These are phyloP conservation scores for Pseudorectes ferrugineus DNA, from an alignment of 2,113 vertebrate species.

Conservation along the genomic window DNA sequence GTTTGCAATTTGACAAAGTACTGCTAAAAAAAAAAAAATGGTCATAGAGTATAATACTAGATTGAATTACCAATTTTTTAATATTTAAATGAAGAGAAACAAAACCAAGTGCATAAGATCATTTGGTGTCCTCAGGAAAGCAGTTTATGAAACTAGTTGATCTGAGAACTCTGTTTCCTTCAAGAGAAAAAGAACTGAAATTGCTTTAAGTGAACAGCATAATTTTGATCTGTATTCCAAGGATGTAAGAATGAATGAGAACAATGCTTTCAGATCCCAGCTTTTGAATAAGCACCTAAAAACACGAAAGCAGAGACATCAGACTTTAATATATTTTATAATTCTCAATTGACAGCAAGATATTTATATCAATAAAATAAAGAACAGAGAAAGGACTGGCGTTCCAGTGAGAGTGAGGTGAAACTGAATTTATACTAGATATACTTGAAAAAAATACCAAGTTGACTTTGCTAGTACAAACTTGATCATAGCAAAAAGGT, in stretches of 20 bases:
- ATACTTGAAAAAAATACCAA: background rate
- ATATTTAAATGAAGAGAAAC: background rate
- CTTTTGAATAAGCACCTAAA: background rate
- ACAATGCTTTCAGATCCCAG: background rate
- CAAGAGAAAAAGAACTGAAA: background rate
- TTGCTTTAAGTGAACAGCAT: background rate
- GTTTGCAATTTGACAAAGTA: background rate
- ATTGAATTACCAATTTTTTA: background rate
- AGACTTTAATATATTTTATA: background rate
- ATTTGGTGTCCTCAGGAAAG: background rate
- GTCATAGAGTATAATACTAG: background rate
- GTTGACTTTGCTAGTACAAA: background rate
- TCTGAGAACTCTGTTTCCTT: background rate
- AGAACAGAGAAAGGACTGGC: background rate
- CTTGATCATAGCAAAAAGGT: background rate
- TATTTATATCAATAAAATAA: background rate
- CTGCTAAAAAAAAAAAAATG: background rate
- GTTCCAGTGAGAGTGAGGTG: background rate
- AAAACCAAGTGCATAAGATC: background rate
- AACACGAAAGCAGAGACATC: background rate
- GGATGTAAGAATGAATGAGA: background rate
- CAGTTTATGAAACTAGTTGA: background rate
- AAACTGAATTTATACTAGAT: background rate
- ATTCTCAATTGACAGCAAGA: background rate
- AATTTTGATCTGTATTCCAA: background rate